Base-by-base conservation (phyloP, 1,140 invertebrate species). In the Trinorchestia longiramus region DNA sequence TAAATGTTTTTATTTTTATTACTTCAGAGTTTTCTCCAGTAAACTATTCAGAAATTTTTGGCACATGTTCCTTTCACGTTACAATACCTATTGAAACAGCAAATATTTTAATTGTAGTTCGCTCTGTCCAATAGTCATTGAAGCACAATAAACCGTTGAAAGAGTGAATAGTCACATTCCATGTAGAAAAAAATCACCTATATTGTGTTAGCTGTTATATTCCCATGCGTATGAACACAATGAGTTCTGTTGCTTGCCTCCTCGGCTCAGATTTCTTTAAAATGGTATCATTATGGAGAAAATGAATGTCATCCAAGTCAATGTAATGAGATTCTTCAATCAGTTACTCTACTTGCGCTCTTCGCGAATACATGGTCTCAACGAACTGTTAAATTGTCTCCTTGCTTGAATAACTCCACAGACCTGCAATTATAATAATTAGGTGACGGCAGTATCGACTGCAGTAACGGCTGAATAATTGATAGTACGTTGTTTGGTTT, bases 71-170 rank as follows among this genome's bases (percentile, higher is more conserved):
- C 41, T 36, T 42, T 90, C 43, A 42, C 41, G 28, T 90, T 4
- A 90, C 88, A 90, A 90, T 90, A 42, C 41, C 88, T n/a, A 40
- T 44, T 43, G 43, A 0, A 94, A 94, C 15, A 28, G 8, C 23
- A 47, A 94, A 94, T 94, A 94, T 47, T 94, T 94, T 47, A 94
- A 94, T 94, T 45, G 92, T 45, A 45, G 44, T 47, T 94, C 92
- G 43, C 44, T 94, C 92, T 94, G 43, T 92, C 90, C 90, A 92
- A 92, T 92, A 92, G 90, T 44, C 90, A 92, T 28, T 92, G 43
- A 44, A 43, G 90, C 90, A 92, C 42, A 92, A 92, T 92, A 92
- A 42, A 28, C 90, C 43, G 43, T 92, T 92, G 90, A 44, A 43
- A 43, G 90, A 40, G 43, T 92, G 90, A 92, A 92, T 43, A 28